These are phyloP conservation scores for Remorina albescens DNA, from an alignment of 2,797 vertebrate species.

Conservation along the genomic window DNA sequence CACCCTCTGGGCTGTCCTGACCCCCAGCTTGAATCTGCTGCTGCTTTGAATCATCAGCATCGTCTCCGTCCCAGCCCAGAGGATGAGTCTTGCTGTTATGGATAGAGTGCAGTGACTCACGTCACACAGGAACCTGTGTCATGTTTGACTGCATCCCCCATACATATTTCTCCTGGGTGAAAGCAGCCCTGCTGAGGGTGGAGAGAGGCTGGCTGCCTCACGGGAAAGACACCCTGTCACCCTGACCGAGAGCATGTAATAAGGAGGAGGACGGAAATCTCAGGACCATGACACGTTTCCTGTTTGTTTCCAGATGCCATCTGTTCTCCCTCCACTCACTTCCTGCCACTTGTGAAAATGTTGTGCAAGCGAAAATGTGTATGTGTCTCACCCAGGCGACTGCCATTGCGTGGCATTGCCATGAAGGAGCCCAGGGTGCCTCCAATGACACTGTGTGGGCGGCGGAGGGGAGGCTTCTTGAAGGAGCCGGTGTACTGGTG, in stretches of 20 bases:
- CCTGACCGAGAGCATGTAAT: background rate
- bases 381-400: slow-evolving; percentile 91
- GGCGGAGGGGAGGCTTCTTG: slow-evolving; percentile 96
- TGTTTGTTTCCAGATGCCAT: slow-evolving; percentile 74
- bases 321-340: slow-evolving; percentile 61
- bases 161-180: slow-evolving; percentile 42
- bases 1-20: slow-evolving; percentile 18
- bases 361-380: slow-evolving; percentile 13
- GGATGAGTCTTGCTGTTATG: background rate
- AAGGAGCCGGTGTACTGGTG: slow-evolving; percentile 99
- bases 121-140: slow-evolving; percentile 47
- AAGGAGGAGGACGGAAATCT: slow-evolving; percentile 52
- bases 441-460: slow-evolving; percentile 98
- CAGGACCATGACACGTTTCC: slow-evolving; percentile 72
- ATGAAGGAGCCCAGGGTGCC: slow-evolving; percentile 97
- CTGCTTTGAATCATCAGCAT: slow-evolving; percentile 37
- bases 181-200: slow-evolving; percentile 14
- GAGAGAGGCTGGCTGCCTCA: slow-evolving; percentile 17
- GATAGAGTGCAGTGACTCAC: slow-evolving; percentile 39
- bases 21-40: slow-evolving; percentile 21
- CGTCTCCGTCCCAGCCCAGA: background rate
- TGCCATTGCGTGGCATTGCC: slow-evolving; percentile 98
- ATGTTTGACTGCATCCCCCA: slow-evolving; percentile 41
- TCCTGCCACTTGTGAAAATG: slow-evolving; percentile 49
- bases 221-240: slow-evolving; percentile 13